Conservation (phyloP, 2,888 invertebrate species). For the Platyscelio sp. region DNA sequence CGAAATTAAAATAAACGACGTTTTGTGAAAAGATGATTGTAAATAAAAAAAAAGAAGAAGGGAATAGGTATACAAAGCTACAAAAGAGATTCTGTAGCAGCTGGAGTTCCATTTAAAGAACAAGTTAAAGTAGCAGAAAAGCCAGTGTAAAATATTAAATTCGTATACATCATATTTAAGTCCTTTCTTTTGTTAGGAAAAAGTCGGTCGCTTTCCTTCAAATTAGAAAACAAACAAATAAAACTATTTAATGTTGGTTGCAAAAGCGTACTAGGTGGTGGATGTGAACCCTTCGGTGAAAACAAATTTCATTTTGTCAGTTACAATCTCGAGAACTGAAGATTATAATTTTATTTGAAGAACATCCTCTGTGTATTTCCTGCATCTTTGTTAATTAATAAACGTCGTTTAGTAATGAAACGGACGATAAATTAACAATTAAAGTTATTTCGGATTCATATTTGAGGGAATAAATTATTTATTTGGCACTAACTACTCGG, state of each 20-base stretch:
- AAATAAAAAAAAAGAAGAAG: neutral
- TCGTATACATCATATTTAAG: no score
- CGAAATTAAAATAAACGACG: no score
- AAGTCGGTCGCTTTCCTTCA: no score
- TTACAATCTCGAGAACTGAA: no score
- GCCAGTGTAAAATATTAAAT: slow-evolving; percentile 19
- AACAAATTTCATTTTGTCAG: no score
- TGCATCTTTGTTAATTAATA: neutral
- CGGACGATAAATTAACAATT: slow-evolving; percentile 1
- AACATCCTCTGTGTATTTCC: no score
- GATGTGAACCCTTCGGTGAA: no score
- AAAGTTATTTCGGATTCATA: neutral
- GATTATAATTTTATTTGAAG: no score
- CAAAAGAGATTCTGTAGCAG: neutral
- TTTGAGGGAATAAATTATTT: slow-evolving; percentile 28
- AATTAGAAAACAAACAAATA: slow-evolving; percentile 3
- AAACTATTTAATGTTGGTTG: no score
- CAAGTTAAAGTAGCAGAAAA: neutral
- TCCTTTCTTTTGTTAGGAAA: no score
- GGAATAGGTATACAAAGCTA: slow-evolving; percentile 13
- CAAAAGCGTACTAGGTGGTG: no score
- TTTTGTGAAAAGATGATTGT: no score
- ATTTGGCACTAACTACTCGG: slow-evolving; percentile 12
- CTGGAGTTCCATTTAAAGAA: slow-evolving; percentile 5
- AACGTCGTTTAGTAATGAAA: neutral